Evolutionary conservation across 2,113 vertebrate genomes (phyloP), one percentile per base, ranked within the genome.

Genomic region (Artemisiospiza belli): DNA sequence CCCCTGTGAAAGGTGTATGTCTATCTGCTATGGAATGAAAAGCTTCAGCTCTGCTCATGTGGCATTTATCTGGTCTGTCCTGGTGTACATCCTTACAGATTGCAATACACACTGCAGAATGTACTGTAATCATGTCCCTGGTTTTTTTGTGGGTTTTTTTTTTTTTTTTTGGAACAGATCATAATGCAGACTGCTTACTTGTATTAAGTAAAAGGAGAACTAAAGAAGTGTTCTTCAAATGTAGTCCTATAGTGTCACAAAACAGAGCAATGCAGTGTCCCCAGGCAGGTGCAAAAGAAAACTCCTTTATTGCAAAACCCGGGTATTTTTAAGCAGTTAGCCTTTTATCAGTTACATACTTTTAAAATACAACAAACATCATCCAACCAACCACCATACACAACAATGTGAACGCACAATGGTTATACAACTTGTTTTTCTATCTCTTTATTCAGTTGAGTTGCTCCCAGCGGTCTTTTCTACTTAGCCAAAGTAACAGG

Each of bases 401-500:
- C 25, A 51, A 18, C 2, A 2, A 64, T 43, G 30, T n/a, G 18
- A 64, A 43, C 18, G 17, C 3, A 1, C 2, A 2, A 10, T 43
- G 22, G 6, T 52, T 52, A 14, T 28, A 10, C 15, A 52, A 28
- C 23, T 52, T 52, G 23, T 13, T 64, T 44, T 64, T 54, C 15
- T 43, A 9, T 11, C 14, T 43, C 47, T 41, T 54, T 30, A 35
- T 30, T 54, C 31, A 23, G 49, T 19, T 64, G 31, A 52, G 47
- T n/a, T 1, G 1, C 9, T 13, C 59, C 24, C 47, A 43, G 30
- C 10, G n/a, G 21, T 31, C 47, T 64, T 78, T 43, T 28, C 18
- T 54, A 54, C 61, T 28, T 44, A 30, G 31, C 47, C 31, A 54
- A 54, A 44, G 19, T 18, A 23, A 30, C 24, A 79, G 76, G 47